A percentile compares a stretch with the other conserved stretches of the same genome.
Evolutionary conservation across 2,797 vertebrate species (phyloP).

Genomic region (Hemibagrus guttatus): DNA sequence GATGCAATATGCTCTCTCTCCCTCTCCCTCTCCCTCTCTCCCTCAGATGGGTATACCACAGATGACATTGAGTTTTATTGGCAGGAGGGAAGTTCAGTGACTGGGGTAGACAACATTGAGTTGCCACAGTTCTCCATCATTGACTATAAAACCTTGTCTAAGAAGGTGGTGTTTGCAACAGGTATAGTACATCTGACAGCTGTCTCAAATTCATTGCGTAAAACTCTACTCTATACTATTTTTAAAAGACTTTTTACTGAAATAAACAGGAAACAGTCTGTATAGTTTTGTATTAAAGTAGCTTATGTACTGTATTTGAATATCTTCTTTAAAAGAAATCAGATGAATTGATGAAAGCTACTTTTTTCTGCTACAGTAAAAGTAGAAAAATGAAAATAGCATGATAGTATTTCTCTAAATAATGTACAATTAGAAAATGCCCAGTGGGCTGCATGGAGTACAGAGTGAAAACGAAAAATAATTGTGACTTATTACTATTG

Average conservation of each 20-base stretch:
- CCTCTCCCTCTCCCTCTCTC: not conserved
- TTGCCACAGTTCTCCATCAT: slow-evolving; percentile 93
- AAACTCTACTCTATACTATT: not conserved
- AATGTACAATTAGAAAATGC: not conserved
- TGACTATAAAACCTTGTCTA: slow-evolving; percentile 91
- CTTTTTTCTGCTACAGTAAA: not conserved
- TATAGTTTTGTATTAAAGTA: not conserved
- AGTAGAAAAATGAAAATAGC: not conserved
- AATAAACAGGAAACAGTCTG: not conserved
- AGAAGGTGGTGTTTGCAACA: slow-evolving; percentile 91
- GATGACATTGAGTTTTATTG: slow-evolving; percentile 97
- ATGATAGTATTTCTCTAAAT: not conserved
- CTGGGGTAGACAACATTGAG: slow-evolving; percentile 90
- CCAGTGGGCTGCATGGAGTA: not conserved
- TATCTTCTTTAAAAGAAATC: not conserved
- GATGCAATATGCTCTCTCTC: not conserved
- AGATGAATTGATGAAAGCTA: not conserved
- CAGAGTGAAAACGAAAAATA: not conserved
- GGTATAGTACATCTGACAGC: slow-evolving; percentile 67
- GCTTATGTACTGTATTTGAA: not conserved
- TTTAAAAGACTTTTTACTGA: not conserved
- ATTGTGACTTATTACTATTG: not conserved
- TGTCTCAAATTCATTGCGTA: not conserved
- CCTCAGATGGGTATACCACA: slow-evolving; percentile 90
- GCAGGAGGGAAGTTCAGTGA: slow-evolving; percentile 88